These are phyloP conservation scores for Synaphobranchus kaupii DNA, from an alignment of 2,797 vertebrate genomes.

Conservation along the genomic window DNA sequence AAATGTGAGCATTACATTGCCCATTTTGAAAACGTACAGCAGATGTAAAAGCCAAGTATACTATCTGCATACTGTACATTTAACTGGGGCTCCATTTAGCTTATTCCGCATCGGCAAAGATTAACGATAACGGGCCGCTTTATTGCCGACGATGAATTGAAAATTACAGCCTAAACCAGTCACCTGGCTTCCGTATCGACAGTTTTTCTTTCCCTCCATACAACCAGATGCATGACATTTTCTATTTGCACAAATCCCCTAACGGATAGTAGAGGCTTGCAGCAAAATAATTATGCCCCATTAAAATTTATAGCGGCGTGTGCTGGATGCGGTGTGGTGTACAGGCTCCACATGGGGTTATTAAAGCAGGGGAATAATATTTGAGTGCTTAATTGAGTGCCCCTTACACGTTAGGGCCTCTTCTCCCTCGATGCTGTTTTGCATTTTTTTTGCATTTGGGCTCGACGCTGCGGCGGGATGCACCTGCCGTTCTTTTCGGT, in stretches of 20 bases:
- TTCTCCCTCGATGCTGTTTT: background rate
- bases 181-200: background rate
- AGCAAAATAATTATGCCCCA: constrained; percentile 15
- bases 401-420: background rate
- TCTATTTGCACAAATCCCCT: constrained; percentile 7
- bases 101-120: background rate
- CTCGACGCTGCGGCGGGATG: background rate
- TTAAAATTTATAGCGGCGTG: background rate
- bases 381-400: constrained; percentile 2
- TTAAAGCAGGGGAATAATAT: constrained; percentile 3
- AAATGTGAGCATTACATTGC: background rate
- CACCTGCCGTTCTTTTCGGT: background rate
- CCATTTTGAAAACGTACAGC: background rate
- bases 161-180: background rate
- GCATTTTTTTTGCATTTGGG: background rate
- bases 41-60: background rate
- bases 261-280: background rate
- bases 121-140: background rate
- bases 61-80: background rate
- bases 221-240: background rate
- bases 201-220: background rate
- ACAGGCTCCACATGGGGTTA: background rate
- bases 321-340: background rate
- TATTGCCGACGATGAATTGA: background rate
- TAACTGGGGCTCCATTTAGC: background rate